Base-by-base conservation (phyloP, 2,113 vertebrate species). In the Lathamus discolor region DNA sequence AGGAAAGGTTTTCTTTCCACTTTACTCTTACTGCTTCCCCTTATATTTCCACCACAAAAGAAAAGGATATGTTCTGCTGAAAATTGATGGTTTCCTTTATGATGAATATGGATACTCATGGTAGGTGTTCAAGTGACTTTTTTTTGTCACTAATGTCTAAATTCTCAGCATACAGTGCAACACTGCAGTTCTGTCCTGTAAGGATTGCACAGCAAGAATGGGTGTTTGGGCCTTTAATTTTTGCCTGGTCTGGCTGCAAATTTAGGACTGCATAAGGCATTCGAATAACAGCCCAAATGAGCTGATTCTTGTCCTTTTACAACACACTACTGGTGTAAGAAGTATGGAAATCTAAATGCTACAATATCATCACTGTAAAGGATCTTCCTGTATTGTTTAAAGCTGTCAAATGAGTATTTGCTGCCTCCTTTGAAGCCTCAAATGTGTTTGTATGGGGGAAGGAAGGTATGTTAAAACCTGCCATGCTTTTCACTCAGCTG, bases 381-480 rank as follows among this genome's bases (percentile, higher is more conserved):
- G 76, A 39, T 88, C 90, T 86, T 83, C 27, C 64, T 68, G 33
- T 83, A 9, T 74, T 90, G 29, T 88, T 95, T 83, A 37, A 81
- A 88, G 76, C 76, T 85, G 27, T 76, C 35, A 25, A 54, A 86
- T 74, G 33, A 83, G 25, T 63, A 86, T 89, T 64, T 90, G 63
- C 64, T 93, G 43, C 29, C 7, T 88, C 11, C 46, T 96, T 96
- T 91, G 87, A 91, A 95, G 85, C 28, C 63, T 67, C 63, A 83
- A 61, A 80, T 80, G 75, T 54, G 46, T 93, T 95, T 86, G 46
- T 86, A 46, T 75, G 64, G 62, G 27, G 62, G 64, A 95, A 83
- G 78, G 44, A 90, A 70, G 79, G 17, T 51, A 13, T 1, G 27
- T 72, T 90, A 25, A 83, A 95, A 94, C 79, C 55, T 83, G 59